Conservation (phyloP, 1,140 invertebrate genomes). For the Trachymyrmex cornetzi region DNA sequence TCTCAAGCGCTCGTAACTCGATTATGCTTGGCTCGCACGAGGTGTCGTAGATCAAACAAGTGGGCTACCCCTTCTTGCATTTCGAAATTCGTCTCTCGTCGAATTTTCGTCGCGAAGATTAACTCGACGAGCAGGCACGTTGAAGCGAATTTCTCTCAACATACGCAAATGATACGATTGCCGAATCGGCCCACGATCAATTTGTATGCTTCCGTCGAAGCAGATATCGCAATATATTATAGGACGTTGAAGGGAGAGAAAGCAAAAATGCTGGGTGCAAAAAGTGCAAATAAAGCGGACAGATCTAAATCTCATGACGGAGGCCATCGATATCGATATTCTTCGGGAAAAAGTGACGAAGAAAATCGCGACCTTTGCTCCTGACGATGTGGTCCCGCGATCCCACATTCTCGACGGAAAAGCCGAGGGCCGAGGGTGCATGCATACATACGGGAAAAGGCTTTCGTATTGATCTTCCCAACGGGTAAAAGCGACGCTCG, state of each 20-base stretch:
- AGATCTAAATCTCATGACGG: too few relatives aligned
- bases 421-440: constrained; percentile 2
- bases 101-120: not conserved
- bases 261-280: too few relatives aligned
- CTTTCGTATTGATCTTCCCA: constrained; percentile 83
- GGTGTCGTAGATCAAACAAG: not conserved
- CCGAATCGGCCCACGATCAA: not conserved
- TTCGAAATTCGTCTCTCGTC: not conserved
- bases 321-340: not conserved
- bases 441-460: constrained; percentile 74
- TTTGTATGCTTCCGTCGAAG: not conserved
- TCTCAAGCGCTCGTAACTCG: not conserved
- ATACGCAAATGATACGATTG: not conserved
- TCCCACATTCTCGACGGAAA: constrained; percentile 19
- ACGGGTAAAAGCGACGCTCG: constrained; percentile 68
- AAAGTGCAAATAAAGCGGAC: too few relatives aligned
- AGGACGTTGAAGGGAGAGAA: too few relatives aligned
- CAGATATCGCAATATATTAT: not conserved
- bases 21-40: not conserved
- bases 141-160: not conserved
- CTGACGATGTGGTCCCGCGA: not conserved
- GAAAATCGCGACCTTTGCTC: not conserved
- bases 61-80: not conserved
- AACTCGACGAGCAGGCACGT: not conserved
- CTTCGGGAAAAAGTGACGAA: not conserved